Evolutionary conservation across 2,888 invertebrate genomes (phyloP).

Genomic region (Loripinus fragilis): DNA sequence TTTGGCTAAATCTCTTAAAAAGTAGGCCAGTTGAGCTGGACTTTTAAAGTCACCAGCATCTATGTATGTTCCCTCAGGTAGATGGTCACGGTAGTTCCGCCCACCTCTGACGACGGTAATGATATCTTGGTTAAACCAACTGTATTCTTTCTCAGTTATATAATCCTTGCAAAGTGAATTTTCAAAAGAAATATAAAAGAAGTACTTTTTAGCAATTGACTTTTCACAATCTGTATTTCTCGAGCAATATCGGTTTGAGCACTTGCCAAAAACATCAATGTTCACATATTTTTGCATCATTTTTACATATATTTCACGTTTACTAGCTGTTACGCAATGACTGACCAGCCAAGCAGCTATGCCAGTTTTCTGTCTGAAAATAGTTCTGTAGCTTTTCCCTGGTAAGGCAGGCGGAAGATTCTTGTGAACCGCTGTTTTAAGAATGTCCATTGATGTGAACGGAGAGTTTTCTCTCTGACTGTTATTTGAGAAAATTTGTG

Average conservation of each 20-base stretch:
- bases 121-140: constrained; percentile 25
- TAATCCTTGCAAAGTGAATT: constrained; percentile 35
- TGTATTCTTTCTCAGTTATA: constrained; percentile 34
- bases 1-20: not conserved
- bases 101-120: constrained; percentile 27
- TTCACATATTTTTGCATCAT: constrained; percentile 4
- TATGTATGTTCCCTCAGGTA: constrained; percentile 31
- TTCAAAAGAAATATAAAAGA: constrained; percentile 35
- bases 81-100: constrained; percentile 6
- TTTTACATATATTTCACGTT: constrained; percentile 20
- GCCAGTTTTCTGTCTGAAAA: constrained; percentile 20
- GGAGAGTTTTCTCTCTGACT: not conserved
- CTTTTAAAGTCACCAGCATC: constrained; percentile 24
- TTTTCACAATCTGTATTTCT: not conserved
- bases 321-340: constrained; percentile 26
- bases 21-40: constrained; percentile 11
- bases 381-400: constrained; percentile 16
- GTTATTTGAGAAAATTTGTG: no score
- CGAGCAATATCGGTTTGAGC: not conserved
- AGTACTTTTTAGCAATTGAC: constrained; percentile 9
- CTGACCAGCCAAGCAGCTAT: constrained; percentile 12
- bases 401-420: not conserved
- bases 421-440: not conserved
- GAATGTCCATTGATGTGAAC: not conserved
- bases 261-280: constrained; percentile 25